Evolutionary conservation across 35 echinoderm and acorn worm genomes (phyloP).

Genomic region (Apostichopus californicus): DNA sequence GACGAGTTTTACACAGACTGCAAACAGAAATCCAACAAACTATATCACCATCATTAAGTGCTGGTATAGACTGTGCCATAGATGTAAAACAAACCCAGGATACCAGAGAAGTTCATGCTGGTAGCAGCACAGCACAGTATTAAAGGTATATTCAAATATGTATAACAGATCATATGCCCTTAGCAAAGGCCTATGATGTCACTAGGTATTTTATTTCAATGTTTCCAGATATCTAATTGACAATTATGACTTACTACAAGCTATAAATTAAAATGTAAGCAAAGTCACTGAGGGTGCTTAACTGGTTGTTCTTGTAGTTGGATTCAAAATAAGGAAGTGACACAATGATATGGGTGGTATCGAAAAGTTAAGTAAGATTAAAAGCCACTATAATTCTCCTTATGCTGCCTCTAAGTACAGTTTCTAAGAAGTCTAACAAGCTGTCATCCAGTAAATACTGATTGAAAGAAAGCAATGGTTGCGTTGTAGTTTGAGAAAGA

Average conservation of each 20-base stretch:
- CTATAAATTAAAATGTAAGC: not conserved
- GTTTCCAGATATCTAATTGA: not conserved
- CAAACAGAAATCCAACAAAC: not conserved
- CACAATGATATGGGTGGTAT: too few species aligned
- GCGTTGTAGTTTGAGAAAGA: too few species aligned
- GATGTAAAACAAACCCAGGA: not conserved
- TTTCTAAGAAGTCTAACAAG: too few species aligned
- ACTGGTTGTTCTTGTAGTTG: too few species aligned
- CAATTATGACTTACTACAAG: not conserved
- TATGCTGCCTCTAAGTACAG: too few species aligned
- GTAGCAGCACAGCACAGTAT: slow-evolving; percentile 1
- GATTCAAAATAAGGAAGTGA: too few species aligned
- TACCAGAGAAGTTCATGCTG: not conserved
- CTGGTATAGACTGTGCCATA: not conserved
- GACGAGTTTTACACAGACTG: not conserved
- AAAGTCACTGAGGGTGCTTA: not conserved
- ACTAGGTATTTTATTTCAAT: not conserved
- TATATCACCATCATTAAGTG: not conserved
- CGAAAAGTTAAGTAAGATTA: too few species aligned
- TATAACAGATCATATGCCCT: not conserved
- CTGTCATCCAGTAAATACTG: too few species aligned
- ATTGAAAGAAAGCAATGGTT: too few species aligned
- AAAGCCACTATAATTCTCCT: too few species aligned
- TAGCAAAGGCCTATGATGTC: slow-evolving; percentile 14
- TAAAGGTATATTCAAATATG: not conserved